Evolutionary conservation across 2,113 vertebrate genomes (phyloP).

Genomic region (Mormyrus lacerda): DNA sequence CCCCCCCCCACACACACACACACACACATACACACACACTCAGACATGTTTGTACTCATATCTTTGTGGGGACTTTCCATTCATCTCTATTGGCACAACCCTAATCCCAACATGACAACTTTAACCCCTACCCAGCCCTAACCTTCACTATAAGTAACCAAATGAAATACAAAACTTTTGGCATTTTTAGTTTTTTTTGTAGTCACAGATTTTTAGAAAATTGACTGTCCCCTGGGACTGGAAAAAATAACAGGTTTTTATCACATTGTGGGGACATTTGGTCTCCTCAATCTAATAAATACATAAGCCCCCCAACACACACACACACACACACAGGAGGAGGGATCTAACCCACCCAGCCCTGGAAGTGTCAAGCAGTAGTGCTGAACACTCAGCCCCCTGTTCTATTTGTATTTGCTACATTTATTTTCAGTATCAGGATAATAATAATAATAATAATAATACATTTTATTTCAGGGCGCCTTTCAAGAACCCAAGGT

Average conservation of each 20-base stretch:
- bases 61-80: not conserved
- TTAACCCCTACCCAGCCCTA: not conserved
- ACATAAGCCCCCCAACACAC: too few relatives aligned
- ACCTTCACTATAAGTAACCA: not conserved
- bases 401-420: not conserved
- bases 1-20: too few relatives aligned
- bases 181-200: not conserved
- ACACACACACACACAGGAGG: not conserved
- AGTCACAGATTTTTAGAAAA: not conserved
- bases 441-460: too few relatives aligned
- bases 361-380: not conserved
- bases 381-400: not conserved
- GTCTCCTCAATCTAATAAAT: too few relatives aligned
- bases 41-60: not conserved
- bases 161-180: not conserved
- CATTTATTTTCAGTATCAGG: not conserved
- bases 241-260: too few relatives aligned
- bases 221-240: not conserved
- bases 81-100: not conserved
- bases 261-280: too few relatives aligned
- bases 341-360: not conserved
- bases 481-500: too few relatives aligned
- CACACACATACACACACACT: too few relatives aligned
- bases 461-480: too few relatives aligned
- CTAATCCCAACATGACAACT: not conserved